Percentiles rank a stretch among this genome's conserved stretches.
These are phyloP conservation scores for Xestia c-nigrum DNA, from an alignment of 2,888 invertebrate genomes.

Conservation along the genomic window DNA sequence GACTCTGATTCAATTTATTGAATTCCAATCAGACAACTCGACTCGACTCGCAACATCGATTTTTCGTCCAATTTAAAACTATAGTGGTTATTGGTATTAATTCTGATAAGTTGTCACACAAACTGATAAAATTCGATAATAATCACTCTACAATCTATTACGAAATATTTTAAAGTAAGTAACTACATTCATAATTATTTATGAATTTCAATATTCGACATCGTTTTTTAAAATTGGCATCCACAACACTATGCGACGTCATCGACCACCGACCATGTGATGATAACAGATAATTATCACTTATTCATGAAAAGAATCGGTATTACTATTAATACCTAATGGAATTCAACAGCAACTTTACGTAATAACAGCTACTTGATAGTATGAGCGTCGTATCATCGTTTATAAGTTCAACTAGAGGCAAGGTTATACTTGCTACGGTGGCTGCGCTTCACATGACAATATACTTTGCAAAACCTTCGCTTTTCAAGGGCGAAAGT, in stretches of 20 bases:
- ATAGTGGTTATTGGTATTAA: background rate
- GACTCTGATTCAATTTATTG: no score
- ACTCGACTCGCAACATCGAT: no score
- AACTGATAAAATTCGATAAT: background rate
- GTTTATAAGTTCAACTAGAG: constrained; percentile 84
- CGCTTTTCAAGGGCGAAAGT: constrained; percentile 82
- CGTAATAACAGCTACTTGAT: constrained; percentile 57
- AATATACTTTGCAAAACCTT: constrained; percentile 85
- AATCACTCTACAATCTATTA: no score
- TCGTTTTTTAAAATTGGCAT: background rate
- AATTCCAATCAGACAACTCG: no score
- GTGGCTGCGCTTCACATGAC: constrained; percentile 83
- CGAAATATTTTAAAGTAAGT: background rate
- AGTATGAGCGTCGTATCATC: constrained; percentile 81
- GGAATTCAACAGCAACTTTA: constrained; percentile 47
- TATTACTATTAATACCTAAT: background rate
- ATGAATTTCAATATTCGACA: background rate
- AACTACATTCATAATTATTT: background rate
- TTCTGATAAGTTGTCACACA: background rate
- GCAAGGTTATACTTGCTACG: constrained; percentile 84
- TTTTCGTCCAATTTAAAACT: no score
- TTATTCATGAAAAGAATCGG: background rate
- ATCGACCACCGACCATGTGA: constrained; percentile 1
- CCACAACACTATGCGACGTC: background rate
- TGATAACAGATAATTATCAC: background rate